phyloP scores from a whole-genome alignment of 2,113 vertebrate genomes.

The Argyrosomus japonicus region DNA sequence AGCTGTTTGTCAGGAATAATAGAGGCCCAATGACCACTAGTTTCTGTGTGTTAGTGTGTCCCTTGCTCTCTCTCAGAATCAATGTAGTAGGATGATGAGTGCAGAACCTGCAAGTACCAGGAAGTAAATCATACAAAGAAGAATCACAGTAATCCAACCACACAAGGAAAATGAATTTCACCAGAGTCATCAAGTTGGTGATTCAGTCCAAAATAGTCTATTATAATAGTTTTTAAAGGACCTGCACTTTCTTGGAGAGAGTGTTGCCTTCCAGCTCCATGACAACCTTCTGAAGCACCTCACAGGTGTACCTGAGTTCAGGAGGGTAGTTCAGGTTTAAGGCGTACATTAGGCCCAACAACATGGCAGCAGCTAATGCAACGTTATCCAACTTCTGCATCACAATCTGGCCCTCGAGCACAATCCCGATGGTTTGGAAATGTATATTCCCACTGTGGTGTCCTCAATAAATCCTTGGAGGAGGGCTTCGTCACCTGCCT shows the following conservation, averaged over 20 bases:
- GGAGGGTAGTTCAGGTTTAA: neutral
- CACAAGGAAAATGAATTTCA: too few species aligned
- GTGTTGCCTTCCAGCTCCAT: neutral
- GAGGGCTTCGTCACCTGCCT: neutral
- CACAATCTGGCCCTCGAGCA: neutral
- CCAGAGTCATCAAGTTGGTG: too few species aligned
- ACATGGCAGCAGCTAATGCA: neutral
- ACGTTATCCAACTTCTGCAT: neutral
- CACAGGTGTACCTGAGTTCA: neutral
- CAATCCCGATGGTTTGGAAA: neutral
- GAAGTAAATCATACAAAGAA: too few species aligned
- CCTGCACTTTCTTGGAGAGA: neutral
- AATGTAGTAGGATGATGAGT: too few species aligned
- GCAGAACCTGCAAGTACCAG: too few species aligned
- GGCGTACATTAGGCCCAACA: neutral
- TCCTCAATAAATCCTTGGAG: neutral
- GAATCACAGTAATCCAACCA: too few species aligned
- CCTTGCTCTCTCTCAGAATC: too few species aligned
- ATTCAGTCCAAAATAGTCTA: too few species aligned
- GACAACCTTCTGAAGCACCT: constrained; percentile 8
- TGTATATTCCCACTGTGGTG: neutral
- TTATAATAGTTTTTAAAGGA: too few species aligned
- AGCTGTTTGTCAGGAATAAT: too few species aligned
- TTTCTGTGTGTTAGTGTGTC: too few species aligned
- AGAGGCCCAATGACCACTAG: too few species aligned